Percentiles rank a stretch among this genome's conserved stretches.
Conservation (phyloP, 2,113 vertebrate species). For the Atlantisia rogersi region DNA sequence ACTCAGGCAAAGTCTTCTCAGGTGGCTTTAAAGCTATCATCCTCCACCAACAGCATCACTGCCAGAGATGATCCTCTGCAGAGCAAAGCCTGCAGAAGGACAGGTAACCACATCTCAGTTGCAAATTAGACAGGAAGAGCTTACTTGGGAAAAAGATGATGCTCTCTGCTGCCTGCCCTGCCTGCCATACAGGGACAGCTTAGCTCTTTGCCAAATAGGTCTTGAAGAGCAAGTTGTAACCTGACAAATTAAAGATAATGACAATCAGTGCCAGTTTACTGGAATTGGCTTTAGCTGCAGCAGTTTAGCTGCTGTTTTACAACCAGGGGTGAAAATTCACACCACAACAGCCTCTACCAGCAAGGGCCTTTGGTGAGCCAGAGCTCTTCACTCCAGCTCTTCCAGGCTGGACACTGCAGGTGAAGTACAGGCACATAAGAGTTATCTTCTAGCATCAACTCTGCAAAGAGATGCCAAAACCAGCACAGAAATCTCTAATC, state of each 20-base stretch:
- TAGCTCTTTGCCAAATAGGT: rapidly evolving
- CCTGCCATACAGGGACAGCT: background rate
- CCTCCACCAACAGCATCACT: background rate
- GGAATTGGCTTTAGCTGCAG: background rate
- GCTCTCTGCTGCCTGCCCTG: background rate
- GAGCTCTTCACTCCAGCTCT: background rate
- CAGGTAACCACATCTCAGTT: background rate
- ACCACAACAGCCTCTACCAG: background rate
- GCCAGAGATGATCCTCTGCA: background rate
- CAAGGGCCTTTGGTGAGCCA: background rate
- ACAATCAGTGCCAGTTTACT: background rate
- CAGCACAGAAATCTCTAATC: background rate
- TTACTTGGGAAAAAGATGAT: background rate
- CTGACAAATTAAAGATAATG: background rate
- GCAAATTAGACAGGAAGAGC: background rate
- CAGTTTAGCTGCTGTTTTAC: background rate
- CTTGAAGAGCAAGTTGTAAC: background rate
- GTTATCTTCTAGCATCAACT: background rate
- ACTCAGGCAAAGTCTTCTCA: background rate
- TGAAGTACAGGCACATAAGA: background rate
- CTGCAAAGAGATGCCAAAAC: background rate
- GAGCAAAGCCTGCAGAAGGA: background rate
- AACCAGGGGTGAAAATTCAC: background rate
- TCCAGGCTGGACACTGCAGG: background rate
- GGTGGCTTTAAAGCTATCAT: background rate